phyloP scores from a whole-genome alignment of 2,113 vertebrate species.

The Sphyrna mokarran region DNA sequence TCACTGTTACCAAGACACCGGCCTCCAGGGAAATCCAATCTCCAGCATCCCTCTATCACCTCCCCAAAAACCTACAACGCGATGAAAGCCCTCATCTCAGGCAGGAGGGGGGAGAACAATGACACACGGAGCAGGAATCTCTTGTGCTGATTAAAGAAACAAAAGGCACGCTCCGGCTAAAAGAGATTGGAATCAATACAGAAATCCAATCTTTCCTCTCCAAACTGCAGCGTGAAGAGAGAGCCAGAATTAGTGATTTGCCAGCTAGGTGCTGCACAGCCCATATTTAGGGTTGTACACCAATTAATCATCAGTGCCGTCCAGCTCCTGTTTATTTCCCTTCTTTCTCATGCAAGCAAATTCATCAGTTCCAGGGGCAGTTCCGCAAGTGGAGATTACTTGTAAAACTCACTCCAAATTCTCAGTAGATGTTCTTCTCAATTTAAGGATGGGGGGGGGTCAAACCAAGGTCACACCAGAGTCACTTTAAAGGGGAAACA shows the following conservation, averaged over 20 bases:
- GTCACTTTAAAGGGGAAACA: neutral
- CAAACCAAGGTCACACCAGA: neutral
- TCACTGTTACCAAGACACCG: neutral
- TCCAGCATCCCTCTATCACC: neutral
- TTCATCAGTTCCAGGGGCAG: neutral
- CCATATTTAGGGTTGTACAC: neutral
- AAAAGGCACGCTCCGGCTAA: neutral
- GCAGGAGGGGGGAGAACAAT: neutral
- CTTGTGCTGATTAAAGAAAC: neutral
- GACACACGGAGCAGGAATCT: neutral
- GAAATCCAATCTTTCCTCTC: neutral
- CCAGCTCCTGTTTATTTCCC: neutral
- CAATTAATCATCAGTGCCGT: neutral
- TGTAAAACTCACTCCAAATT: neutral
- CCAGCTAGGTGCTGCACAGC: neutral
- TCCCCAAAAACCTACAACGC: neutral
- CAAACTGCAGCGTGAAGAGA: neutral
- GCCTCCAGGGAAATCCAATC: neutral
- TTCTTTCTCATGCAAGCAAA: neutral
- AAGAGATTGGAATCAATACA: neutral
- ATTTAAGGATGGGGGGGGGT: neutral
- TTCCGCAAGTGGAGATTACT: neutral
- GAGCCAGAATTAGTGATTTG: neutral
- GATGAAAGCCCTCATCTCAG: neutral
- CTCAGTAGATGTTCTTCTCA: neutral